Evolutionary conservation across 1,140 invertebrate species (phyloP).

Genomic region (Steinernema feltiae): DNA sequence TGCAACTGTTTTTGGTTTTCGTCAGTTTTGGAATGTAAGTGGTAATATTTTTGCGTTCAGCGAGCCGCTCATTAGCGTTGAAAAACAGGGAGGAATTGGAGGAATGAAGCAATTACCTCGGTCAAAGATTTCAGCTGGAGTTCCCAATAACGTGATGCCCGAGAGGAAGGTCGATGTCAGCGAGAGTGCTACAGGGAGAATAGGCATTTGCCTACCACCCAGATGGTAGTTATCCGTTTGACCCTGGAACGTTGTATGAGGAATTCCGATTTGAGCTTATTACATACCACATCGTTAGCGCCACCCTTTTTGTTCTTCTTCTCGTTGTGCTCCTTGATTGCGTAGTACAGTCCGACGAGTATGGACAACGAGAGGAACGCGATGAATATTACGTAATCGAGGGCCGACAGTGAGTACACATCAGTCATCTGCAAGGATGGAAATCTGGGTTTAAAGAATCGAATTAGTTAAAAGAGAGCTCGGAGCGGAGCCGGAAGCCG

Average conservation of each 20-base stretch:
- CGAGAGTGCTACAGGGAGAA: constrained; percentile 47
- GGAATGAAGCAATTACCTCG: neutral
- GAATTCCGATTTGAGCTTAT: neutral
- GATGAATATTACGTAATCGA: constrained; percentile 9
- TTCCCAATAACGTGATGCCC: constrained; percentile 46
- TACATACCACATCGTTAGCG: neutral
- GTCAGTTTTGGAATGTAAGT: neutral
- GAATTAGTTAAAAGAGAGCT: neutral
- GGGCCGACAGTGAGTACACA: neutral
- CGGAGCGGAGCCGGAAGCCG: neutral
- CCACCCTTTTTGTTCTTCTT: neutral
- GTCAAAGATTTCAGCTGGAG: constrained; percentile 37
- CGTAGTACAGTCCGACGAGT: constrained; percentile 6
- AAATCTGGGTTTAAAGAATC: neutral
- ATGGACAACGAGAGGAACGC: constrained; percentile 9
- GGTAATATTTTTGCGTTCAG: too few species aligned
- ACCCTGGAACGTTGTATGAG: neutral
- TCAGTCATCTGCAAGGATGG: neutral
- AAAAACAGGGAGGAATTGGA: neutral
- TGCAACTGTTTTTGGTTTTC: neutral
- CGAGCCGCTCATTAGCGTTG: too few species aligned
- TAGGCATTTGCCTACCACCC: constrained; percentile 34
- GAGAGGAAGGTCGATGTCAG: constrained; percentile 50
- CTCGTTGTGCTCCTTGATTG: neutral
- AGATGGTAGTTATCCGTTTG: constrained; percentile 39